These are phyloP conservation scores for Prionailurus bengalensis DNA, from an alignment of 2,113 vertebrate genomes.

Conservation along the genomic window DNA sequence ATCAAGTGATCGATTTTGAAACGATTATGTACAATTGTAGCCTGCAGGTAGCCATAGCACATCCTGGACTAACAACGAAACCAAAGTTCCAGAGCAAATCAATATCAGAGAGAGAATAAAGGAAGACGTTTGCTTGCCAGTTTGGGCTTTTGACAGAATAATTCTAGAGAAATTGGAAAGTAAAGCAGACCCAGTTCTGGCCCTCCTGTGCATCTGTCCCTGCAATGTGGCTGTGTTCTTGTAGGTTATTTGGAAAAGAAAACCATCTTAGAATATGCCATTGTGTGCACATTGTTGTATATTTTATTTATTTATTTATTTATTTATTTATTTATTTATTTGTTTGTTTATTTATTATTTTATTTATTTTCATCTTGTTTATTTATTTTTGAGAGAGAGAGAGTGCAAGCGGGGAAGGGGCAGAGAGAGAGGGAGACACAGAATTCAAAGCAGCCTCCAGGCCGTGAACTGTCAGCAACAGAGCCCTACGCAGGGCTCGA, in stretches of 20 bases:
- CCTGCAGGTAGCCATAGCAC: not conserved
- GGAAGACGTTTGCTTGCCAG: not conserved
- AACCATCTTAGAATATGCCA: not conserved
- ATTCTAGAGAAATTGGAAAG: not conserved
- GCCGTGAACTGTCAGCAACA: too few relatives aligned
- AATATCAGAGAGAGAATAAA: not conserved
- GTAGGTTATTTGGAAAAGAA: not conserved
- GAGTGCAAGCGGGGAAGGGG: too few relatives aligned
- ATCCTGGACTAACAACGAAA: not conserved
- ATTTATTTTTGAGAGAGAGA: too few relatives aligned
- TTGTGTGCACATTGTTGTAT: too few relatives aligned
- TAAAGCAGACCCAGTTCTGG: not conserved
- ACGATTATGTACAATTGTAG: not conserved
- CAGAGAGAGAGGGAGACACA: too few relatives aligned
- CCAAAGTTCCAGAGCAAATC: not conserved
- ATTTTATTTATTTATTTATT: too few relatives aligned
- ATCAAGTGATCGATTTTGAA: not conserved
- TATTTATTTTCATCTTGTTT: too few relatives aligned
- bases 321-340: too few relatives aligned
- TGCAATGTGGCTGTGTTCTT: not conserved
- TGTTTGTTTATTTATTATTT: too few relatives aligned
- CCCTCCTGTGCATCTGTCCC: not conserved
- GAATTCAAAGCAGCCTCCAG: too few relatives aligned
- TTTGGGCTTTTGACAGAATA: not conserved
- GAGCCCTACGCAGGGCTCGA: too few relatives aligned